Percentiles rank a stretch among this genome's conserved stretches.
These are phyloP conservation scores for Orius laevigatus DNA, from an alignment of 1,140 invertebrate genomes.

Conservation along the genomic window DNA sequence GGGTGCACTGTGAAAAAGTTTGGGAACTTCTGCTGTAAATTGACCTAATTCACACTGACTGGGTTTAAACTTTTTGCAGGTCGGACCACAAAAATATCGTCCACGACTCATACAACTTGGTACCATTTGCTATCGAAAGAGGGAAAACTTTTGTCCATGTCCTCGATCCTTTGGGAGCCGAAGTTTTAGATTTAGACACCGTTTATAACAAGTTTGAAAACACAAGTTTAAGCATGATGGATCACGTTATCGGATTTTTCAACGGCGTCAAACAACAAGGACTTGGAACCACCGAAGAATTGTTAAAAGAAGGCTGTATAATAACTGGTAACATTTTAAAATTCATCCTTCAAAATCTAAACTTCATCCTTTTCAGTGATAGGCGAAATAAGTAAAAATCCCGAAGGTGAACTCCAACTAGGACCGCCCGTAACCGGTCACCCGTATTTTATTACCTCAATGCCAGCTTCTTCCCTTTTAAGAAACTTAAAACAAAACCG, in stretches of 20 bases:
- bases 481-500: conserved; percentile 49
- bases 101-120: conserved; percentile 51
- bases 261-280: conserved; percentile 46
- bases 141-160: conserved; percentile 47
- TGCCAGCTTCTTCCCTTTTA: conserved; percentile 42
- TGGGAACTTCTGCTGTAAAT: no score
- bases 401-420: conserved; percentile 38
- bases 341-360: not conserved
- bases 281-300: conserved; percentile 60
- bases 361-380: no score
- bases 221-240: conserved; percentile 45
- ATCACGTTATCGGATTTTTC: conserved; percentile 50
- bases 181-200: conserved; percentile 59
- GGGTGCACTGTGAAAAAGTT: no score
- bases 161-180: conserved; percentile 49
- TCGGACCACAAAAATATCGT: conserved; percentile 54
- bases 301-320: conserved; percentile 53
- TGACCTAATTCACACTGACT: no score
- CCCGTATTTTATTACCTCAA: conserved; percentile 53
- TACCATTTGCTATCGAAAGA: conserved; percentile 52
- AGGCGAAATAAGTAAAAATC: conserved; percentile 42
- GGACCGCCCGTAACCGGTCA: conserved; percentile 48
- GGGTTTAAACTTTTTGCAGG: conserved; percentile 27
- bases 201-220: conserved; percentile 60
- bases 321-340: conserved; percentile 45